These are phyloP conservation scores for Grammomys dolichurus DNA, from an alignment of 2,113 vertebrate genomes.

Conservation along the genomic window DNA sequence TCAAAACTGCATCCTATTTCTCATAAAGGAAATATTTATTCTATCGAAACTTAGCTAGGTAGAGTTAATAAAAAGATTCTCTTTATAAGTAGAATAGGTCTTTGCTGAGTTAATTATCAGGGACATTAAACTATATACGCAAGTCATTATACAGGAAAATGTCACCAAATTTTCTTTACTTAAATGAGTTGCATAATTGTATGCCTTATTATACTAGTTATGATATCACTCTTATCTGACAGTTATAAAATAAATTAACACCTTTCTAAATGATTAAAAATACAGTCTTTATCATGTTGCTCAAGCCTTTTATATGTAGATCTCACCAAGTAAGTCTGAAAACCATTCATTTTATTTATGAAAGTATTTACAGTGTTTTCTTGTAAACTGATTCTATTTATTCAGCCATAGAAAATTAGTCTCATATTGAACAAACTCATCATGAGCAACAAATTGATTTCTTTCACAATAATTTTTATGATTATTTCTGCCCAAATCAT, in stretches of 20 bases:
- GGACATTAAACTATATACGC: neutral
- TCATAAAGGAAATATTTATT: neutral
- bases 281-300: neutral
- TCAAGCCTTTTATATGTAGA: neutral
- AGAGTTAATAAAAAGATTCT: neutral
- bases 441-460: conserved; percentile 9
- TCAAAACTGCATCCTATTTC: neutral
- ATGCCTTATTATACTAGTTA: neutral
- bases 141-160: neutral
- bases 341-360: neutral
- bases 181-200: neutral
- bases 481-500: neutral
- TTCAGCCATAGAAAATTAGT: neutral
- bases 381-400: conserved; percentile 32
- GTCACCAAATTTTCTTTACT: neutral
- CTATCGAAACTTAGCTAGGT: neutral
- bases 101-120: neutral
- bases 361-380: conserved; percentile 11
- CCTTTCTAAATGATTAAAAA: neutral
- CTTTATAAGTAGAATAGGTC: neutral
- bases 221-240: neutral
- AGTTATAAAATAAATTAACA: neutral
- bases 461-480: conserved; percentile 21
- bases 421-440: neutral
- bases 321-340: neutral